phyloP scores from a whole-genome alignment of 2,113 vertebrate species.

The Caranx ignobilis region DNA sequence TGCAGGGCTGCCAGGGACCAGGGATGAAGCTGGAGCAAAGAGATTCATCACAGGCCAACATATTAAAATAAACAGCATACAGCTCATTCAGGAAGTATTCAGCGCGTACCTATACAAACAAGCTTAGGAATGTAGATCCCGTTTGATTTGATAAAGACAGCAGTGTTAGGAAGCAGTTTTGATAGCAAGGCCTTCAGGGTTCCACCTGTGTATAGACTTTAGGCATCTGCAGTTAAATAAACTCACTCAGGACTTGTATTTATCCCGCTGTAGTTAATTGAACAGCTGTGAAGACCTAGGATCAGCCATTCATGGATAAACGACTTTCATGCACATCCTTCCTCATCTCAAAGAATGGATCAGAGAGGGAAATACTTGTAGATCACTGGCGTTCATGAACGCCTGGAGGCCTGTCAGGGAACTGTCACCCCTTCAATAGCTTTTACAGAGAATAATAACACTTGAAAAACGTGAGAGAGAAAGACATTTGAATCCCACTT shows the following conservation, averaged over 20 bases:
- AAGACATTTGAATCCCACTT: constrained; percentile 6
- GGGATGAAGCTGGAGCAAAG: constrained; percentile 89
- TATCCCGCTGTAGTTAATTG: constrained; percentile 60
- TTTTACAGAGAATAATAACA: too few species aligned
- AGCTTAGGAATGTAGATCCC: constrained; percentile 5
- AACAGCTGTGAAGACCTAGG: constrained; percentile 77
- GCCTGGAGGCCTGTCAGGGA: constrained; percentile 31
- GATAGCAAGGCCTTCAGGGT: constrained; percentile 41
- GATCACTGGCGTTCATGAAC: constrained; percentile 48
- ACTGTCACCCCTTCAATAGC: too few species aligned
- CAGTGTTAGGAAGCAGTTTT: not conserved
- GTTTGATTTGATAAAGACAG: constrained; percentile 16
- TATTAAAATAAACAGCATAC: constrained; percentile 5
- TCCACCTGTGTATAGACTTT: constrained; percentile 46
- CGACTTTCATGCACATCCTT: constrained; percentile 68
- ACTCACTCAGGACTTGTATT: constrained; percentile 58
- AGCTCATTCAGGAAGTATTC: not conserved
- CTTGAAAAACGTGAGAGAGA: not conserved
- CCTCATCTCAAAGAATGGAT: constrained; percentile 65
- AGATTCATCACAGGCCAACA: not conserved
- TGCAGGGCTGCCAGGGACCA: constrained; percentile 92
- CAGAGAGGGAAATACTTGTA: constrained; percentile 56
- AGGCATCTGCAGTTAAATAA: constrained; percentile 70
- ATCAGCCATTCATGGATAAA: constrained; percentile 60
- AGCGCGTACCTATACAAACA: constrained; percentile 1